Conservation (phyloP, 2,888 invertebrate genomes). For the Acrobasis suavella region DNA sequence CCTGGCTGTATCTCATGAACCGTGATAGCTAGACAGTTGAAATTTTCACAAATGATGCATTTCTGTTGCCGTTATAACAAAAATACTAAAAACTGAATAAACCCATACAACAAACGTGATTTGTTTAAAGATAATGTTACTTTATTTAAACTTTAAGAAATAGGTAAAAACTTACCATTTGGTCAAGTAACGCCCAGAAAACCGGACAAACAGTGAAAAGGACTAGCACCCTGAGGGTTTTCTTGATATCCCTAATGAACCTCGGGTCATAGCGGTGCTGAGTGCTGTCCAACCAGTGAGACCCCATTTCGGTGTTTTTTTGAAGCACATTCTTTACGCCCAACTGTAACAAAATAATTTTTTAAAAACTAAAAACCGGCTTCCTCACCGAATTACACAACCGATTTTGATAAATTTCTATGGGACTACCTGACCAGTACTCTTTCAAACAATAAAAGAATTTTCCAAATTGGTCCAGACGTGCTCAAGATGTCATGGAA, state of each 20-base stretch:
- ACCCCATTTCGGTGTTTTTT: slow-evolving; percentile 66
- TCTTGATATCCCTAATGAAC: slow-evolving; percentile 90
- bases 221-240: slow-evolving; percentile 88
- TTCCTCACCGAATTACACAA: background rate
- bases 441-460: too few relatives aligned
- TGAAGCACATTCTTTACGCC: slow-evolving; percentile 65
- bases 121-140: too few relatives aligned
- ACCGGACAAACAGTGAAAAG: slow-evolving; percentile 93
- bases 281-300: slow-evolving; percentile 95
- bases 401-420: background rate
- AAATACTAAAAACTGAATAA: too few relatives aligned
- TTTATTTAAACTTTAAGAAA: too few relatives aligned
- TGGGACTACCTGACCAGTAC: too few relatives aligned
- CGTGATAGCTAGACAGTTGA: too few relatives aligned
- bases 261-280: slow-evolving; percentile 86
- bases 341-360: slow-evolving; percentile 58
- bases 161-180: slow-evolving; percentile 83
- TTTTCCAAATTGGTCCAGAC: too few relatives aligned
- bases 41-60: too few relatives aligned
- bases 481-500: too few relatives aligned
- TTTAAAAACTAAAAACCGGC: background rate
- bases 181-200: slow-evolving; percentile 97
- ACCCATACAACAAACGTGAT: too few relatives aligned
- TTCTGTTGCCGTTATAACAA: too few relatives aligned
- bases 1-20: too few relatives aligned